These are phyloP conservation scores for Oplegnathus fasciatus DNA, from an alignment of 2,113 vertebrate genomes.

Conservation along the genomic window DNA sequence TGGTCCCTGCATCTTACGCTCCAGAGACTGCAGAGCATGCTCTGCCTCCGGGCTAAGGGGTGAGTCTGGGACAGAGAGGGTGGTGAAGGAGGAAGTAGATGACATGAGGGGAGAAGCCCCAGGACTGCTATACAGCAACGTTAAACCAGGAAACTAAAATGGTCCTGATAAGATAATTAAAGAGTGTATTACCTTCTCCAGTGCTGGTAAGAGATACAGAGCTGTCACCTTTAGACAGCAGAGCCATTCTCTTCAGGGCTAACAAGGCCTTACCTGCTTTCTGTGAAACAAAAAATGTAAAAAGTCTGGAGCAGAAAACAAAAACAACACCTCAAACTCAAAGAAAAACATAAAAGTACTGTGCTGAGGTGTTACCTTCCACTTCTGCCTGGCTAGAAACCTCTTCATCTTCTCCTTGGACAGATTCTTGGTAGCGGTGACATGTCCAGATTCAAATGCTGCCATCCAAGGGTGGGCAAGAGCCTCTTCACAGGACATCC, in stretches of 20 bases:
- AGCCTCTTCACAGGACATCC: conserved; percentile 83
- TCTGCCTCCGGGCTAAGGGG: conserved; percentile 74
- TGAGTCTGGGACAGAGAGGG: conserved; percentile 43
- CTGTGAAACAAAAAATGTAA: conserved; percentile 67
- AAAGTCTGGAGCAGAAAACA: neutral
- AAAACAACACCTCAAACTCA: neutral
- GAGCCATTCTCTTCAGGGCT: conserved; percentile 89
- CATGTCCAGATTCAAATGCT: conserved; percentile 67
- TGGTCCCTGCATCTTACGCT: conserved; percentile 75
- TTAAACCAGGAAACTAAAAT: neutral
- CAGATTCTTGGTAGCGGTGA: conserved; percentile 77
- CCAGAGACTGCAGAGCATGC: conserved; percentile 72
- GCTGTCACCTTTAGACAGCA: conserved; percentile 82
- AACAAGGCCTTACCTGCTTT: conserved; percentile 92
- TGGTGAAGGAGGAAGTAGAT: neutral
- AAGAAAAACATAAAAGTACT: neutral
- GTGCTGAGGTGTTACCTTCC: conserved; percentile 84
- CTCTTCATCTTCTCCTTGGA: conserved; percentile 90
- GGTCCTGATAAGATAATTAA: neutral
- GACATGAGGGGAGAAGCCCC: neutral
- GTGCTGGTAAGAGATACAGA: conserved; percentile 46
- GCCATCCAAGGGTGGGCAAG: conserved; percentile 89
- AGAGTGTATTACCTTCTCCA: conserved; percentile 69
- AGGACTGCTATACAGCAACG: neutral
- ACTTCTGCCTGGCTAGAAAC: conserved; percentile 89